Evolutionary conservation across 2,888 invertebrate species (phyloP), one percentile per base, ranked within the genome.

Genomic region (Chaitophorus viminalis): DNA sequence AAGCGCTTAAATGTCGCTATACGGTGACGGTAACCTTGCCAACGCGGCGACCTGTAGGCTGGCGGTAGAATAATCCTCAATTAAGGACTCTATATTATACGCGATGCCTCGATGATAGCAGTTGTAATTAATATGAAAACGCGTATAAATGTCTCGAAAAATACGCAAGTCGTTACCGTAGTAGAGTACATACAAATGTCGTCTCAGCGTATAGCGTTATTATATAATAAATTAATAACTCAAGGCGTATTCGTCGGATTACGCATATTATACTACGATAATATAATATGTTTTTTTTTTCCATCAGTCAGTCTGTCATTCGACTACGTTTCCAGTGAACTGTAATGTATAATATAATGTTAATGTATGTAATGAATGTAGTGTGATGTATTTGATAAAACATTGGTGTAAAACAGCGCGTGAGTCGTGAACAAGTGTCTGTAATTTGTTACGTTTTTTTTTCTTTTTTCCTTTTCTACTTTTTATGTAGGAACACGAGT

Each of bases 401-500:
- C n/a, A n/a, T n/a, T n/a, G 36, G 29, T 81, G 68, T 81, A 81
- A 81, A 68, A 81, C 68, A 46, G 33, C 65, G 29, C 39, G 81
- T 25, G 54, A 70, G 46, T 77, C 77, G 52, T 72, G 86, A 86
- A 86, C 86, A 86, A 86, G 86, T 79, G 86, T 78, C 78, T n/a
- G 86, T 86, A 79, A 86, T 86, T 86, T 86, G 86, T 86, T 68
- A 85, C 54, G 33, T 77, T 65, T 68, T 65, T 68, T 82, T 52
- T 65, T 68, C 29, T 68, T 81, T 52, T 70, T 8, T 70, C 25
- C 29, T 3, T 74, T 9, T n/a, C 11, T 70, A 5, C 14, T 8
- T 70, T 70, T 46, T 31, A 11, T 70, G 33, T 76, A 76, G 65
- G 46, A 65, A 76, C 76, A 84, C 76, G 75, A 65, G 76, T 85